phyloP scores from a whole-genome alignment of 2,797 vertebrate species.

The Echeneis naucrates region DNA sequence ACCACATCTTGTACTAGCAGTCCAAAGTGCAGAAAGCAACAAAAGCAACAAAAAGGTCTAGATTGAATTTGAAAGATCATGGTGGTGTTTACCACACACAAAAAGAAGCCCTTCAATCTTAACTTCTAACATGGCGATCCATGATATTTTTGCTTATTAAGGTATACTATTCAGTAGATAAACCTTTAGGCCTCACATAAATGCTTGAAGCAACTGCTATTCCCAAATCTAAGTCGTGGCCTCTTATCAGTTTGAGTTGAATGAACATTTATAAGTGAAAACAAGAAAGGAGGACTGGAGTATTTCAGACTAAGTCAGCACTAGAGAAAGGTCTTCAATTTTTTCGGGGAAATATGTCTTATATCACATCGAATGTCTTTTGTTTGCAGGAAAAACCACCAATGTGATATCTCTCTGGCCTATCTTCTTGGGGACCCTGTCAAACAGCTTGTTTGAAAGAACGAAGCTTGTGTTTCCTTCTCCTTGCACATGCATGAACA shows the following conservation, averaged over 20 bases:
- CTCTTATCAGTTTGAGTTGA: conserved; percentile 39
- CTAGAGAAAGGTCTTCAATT: conserved; percentile 31
- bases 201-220: neutral
- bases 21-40: conserved; percentile 48
- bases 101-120: neutral
- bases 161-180: conserved; percentile 17
- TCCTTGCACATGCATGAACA: conserved; percentile 24
- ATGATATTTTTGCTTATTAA: conserved; percentile 2
- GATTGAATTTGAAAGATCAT: neutral
- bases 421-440: conserved; percentile 62
- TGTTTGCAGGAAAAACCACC: conserved; percentile 36
- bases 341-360: conserved; percentile 12
- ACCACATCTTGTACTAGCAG: conserved; percentile 48
- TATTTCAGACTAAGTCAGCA: conserved; percentile 33
- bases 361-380: conserved; percentile 29
- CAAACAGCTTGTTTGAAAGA: conserved; percentile 67
- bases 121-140: neutral
- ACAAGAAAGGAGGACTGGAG: conserved; percentile 24
- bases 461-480: conserved; percentile 55
- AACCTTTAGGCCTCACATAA: conserved; percentile 17
- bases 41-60: conserved; percentile 43
- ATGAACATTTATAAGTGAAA: conserved; percentile 16
- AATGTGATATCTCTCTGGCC: conserved; percentile 39
- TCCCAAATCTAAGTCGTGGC: conserved; percentile 16
- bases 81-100: conserved; percentile 15